A percentile compares a stretch with the other conserved stretches of the same genome.
These are phyloP conservation scores for Silurus glanis DNA, from an alignment of 2,113 vertebrate genomes.

Conservation along the genomic window DNA sequence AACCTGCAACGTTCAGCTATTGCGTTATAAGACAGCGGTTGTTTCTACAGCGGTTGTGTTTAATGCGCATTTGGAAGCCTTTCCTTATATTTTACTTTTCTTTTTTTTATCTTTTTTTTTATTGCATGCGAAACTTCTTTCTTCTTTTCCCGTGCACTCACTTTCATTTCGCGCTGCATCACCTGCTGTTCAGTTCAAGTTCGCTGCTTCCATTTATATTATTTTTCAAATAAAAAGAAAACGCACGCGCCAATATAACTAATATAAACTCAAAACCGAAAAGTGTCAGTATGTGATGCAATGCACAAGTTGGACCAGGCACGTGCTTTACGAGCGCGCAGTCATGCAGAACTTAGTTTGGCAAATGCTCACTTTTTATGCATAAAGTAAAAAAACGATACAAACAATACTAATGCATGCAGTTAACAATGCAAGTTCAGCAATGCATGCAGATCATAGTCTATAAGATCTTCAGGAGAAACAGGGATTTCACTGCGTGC, in stretches of 20 bases:
- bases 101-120: neutral
- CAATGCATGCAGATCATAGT: neutral
- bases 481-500: neutral
- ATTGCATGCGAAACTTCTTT: constrained; percentile 11
- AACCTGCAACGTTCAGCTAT: neutral
- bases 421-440: too few species aligned
- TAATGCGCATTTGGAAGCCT: too few species aligned
- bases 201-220: neutral
- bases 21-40: too few species aligned
- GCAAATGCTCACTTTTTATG: neutral
- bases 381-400: neutral
- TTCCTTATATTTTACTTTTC: neutral
- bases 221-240: neutral
- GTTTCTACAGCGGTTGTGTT: too few species aligned
- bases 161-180: neutral
- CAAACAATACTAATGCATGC: too few species aligned
- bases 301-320: neutral
- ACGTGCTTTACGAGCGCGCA: neutral
- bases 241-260: too few species aligned
- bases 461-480: neutral
- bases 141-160: neutral
- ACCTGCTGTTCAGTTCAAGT: neutral
- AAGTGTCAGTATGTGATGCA: too few species aligned
- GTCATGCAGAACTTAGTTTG: neutral
- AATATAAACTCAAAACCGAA: too few species aligned